These are phyloP conservation scores for Rhodophaea formosa DNA, from an alignment of 2,888 invertebrate genomes.

Conservation along the genomic window DNA sequence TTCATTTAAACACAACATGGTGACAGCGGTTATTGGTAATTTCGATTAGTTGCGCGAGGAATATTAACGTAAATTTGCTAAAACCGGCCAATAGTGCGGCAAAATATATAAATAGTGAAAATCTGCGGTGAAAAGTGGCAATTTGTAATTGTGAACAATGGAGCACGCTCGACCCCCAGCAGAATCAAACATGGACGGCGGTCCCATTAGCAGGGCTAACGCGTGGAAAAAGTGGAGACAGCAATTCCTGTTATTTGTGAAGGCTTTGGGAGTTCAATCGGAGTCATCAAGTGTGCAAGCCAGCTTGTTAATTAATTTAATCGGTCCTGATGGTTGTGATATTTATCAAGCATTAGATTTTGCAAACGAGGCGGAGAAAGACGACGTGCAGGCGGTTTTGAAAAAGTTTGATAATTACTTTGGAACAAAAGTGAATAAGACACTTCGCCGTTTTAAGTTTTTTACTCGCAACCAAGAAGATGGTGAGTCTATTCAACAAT, in stretches of 20 bases:
- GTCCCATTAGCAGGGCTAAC: too few relatives aligned
- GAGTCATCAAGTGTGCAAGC: conserved; percentile 1
- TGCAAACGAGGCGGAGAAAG: background rate
- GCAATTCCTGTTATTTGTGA: conserved; percentile 2
- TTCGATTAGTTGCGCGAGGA: too few relatives aligned
- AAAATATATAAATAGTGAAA: too few relatives aligned
- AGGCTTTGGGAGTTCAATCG: background rate
- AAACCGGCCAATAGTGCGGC: too few relatives aligned
- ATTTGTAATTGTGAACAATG: too few relatives aligned
- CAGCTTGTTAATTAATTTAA: conserved; percentile 12
- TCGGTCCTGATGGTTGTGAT: conserved; percentile 15
- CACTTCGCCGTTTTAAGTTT: background rate
- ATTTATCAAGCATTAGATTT: conserved; percentile 9
- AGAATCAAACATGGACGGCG: too few relatives aligned
- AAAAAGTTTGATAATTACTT: conserved; percentile 6
- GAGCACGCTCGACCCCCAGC: too few relatives aligned
- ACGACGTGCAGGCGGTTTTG: background rate
- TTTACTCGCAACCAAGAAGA: conserved; percentile 9
- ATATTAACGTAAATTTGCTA: too few relatives aligned
- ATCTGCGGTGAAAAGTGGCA: too few relatives aligned
- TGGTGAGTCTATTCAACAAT: conserved; percentile 12
- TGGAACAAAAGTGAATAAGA: conserved; percentile 9
- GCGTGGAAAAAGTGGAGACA: conserved; percentile 7
- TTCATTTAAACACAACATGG: too few relatives aligned
- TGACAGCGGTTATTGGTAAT: too few relatives aligned